Evolutionary conservation across 2,797 vertebrate genomes (phyloP), one percentile per base, ranked within the genome.

Genomic region (Scleropages formosus): DNA sequence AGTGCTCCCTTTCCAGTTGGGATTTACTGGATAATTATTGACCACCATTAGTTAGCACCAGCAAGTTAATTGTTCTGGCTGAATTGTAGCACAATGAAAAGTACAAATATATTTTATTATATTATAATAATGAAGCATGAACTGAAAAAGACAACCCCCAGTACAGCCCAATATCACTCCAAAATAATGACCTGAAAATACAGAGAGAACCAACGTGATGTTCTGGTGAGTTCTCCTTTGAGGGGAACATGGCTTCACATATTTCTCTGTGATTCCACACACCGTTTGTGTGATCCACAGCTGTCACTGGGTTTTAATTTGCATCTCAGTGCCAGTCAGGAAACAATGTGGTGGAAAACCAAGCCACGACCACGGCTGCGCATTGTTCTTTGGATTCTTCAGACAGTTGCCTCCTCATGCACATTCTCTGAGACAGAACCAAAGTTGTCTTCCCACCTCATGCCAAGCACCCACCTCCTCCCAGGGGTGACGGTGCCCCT

Each of bases 331-430:
- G 64, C 79, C 51, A 76, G 70, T 79, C 70, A 79, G 76, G 47
- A 75, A 82, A 77, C 74, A 74, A 74, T 76, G 67, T 60, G 44
- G 67, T 59, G 76, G 68, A 78, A 75, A 80, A 47, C 65, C 12
- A n/a, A 76, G 75, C 76, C 26, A 4, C 15, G 49, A 67, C 51
- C 58, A 47, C 49, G 74, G 70, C 27, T 27, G 15, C 46, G 27
- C 39, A 58, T 63, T 46, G 67, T 46, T 47, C 73, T 82, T 80
- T 59, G 76, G 24, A 72, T 78, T 47, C 47, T 58, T 80, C 78
- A 77, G 72, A 56, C 75, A 72, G 51, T 70, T 31, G n/a, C 56
- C 64, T 72, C 56, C 64, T 72, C 53, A 75, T 24, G 63, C 75
- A 74, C 46, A 58, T 59, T 68, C 61, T 80, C 79, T 73, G 71